A percentile compares a stretch with the other conserved stretches of the same genome.
phyloP scores from a whole-genome alignment of 1,140 invertebrate species.

The Zaprionus kolodkinae region DNA sequence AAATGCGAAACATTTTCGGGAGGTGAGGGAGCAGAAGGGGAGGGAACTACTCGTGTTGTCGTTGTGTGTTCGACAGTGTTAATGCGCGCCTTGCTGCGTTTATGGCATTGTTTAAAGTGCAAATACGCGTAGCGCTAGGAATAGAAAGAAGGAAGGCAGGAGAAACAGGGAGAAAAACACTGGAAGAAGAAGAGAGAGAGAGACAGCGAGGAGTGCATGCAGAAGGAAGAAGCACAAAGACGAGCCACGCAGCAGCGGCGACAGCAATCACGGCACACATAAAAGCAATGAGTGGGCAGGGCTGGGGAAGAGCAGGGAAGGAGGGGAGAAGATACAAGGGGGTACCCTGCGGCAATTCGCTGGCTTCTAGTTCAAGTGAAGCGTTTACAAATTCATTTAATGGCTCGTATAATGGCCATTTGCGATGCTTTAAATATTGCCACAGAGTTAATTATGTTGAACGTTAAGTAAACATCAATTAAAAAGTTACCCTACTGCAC shows the following conservation, averaged over 20 bases:
- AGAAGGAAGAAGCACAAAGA: background rate
- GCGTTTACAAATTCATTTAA: constrained; percentile 77
- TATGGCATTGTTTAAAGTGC: constrained; percentile 72
- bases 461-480: constrained; percentile 82
- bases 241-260: background rate
- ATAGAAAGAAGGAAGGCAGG: constrained; percentile 26
- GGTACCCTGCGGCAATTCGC: constrained; percentile 18
- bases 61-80: constrained; percentile 49
- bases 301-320: background rate
- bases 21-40: background rate
- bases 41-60: constrained; percentile 9
- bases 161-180: too few species aligned
- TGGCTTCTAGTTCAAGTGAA: constrained; percentile 63
- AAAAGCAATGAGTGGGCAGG: background rate
- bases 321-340: background rate
- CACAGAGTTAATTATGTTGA: constrained; percentile 78
- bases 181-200: background rate
- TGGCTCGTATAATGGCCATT: constrained; percentile 72
- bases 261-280: constrained; percentile 39
- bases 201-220: constrained; percentile 9
- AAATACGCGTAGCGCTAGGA: constrained; percentile 18
- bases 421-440: constrained; percentile 78
- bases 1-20: constrained; percentile 25
- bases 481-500: constrained; percentile 69
- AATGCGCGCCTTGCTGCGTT: constrained; percentile 76